Evolutionary conservation across 2,113 vertebrate genomes (phyloP), one percentile per base, ranked within the genome.

Genomic region (Lepisosteus oculatus): DNA sequence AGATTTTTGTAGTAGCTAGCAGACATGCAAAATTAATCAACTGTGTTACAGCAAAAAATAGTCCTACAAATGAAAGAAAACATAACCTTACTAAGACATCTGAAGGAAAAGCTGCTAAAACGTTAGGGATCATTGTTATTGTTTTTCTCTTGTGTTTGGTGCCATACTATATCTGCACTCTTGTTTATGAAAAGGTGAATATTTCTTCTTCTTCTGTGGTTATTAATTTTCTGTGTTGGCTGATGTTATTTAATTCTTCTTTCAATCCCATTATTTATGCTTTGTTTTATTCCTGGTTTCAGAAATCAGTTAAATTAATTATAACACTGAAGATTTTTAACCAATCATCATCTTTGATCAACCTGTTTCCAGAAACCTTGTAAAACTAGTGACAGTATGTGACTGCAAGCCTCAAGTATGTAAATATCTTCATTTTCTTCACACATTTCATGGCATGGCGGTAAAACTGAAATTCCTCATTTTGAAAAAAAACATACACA

Each of bases 21-120:
- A 79, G 68, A 74, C 78, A 79, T 43, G 74, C 74, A 11, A 70
- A 56, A 66, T 88, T 83, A 51, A 91, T 77, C 15, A 43, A 29
- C 44, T 43, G 47, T 42, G 14, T 54, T 12, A 70, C 42, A 61
- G 42, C 29, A 47, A 44, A 42, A 72, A 13, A 63, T 65, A 29
- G 17, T 29, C 0, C 17, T 29, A 2, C 47, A 51, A 45, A 65
- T 67, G 42, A 72, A 29, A 13, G 8, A 3, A 41, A 9, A 9
- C 1, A 5, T 15, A 17, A 56, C 41, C 17, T 67, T 11, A 67
- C 64, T 13, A 64, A 57, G 8, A 57, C 14, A 67, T 57, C 56
- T 42, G 42, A 61, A 15, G 15, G 68, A 43, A 70, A 59, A 59
- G 57, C 57, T n/a, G n/a, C 14, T 2, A 17, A 43, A 45, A 61